Conservation (phyloP, 1,140 invertebrate species). For the Lutraria rhynchaena region DNA sequence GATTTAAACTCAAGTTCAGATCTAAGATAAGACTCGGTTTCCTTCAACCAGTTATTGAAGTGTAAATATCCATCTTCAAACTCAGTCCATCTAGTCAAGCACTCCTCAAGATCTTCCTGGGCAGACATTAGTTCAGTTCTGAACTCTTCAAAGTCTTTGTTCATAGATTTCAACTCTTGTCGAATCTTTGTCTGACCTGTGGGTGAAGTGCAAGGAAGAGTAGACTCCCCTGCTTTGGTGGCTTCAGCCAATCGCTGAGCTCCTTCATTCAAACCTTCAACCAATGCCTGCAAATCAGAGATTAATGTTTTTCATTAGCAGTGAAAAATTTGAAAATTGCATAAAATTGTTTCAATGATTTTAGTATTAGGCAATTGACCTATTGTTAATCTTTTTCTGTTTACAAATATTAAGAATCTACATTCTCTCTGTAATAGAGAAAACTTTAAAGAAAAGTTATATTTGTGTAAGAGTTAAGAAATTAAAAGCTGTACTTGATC, state of each 20-base stretch:
- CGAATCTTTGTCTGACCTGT: slow-evolving; percentile 79
- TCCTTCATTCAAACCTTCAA: slow-evolving; percentile 74
- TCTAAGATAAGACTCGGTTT: slow-evolving; percentile 95
- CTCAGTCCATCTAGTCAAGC: slow-evolving; percentile 77
- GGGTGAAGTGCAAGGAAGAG: slow-evolving; percentile 75
- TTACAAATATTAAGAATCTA: too few relatives aligned
- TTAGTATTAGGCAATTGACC: too few relatives aligned
- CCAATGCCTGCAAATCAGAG: slow-evolving; percentile 61
- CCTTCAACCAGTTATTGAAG: slow-evolving; percentile 94
- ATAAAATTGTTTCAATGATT: background rate
- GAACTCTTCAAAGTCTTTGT: slow-evolving; percentile 78
- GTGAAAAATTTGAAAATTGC: background rate
- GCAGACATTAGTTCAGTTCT: slow-evolving; percentile 71
- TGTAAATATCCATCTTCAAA: slow-evolving; percentile 86
- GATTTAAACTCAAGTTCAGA: slow-evolving; percentile 94
- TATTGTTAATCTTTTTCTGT: too few relatives aligned
- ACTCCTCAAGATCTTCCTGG: slow-evolving; percentile 84
- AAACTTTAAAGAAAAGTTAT: too few relatives aligned
- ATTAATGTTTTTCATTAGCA: slow-evolving; percentile 1
- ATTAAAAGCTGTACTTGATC: too few relatives aligned
- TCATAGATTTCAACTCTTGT: slow-evolving; percentile 76
- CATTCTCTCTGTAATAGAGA: background rate
- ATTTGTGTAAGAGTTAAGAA: too few relatives aligned
- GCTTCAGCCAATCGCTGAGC: slow-evolving; percentile 72
- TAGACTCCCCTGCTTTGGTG: slow-evolving; percentile 73